A percentile compares a stretch with the other conserved stretches of the same genome.
Evolutionary conservation across 2,113 vertebrate species (phyloP).

Genomic region (Puntigrus tetrazona): DNA sequence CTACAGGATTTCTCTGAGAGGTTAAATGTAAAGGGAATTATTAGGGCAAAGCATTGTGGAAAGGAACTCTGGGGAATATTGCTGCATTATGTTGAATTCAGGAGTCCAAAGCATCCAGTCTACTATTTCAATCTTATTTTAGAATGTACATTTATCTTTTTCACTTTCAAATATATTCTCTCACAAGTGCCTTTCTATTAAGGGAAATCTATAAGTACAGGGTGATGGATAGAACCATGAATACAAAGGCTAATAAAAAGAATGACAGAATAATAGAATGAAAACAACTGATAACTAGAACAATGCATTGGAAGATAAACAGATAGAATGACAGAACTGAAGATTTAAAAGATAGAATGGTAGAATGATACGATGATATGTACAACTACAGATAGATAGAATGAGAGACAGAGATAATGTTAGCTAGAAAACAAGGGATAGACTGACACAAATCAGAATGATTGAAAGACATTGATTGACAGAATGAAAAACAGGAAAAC

Average conservation of each 20-base stretch:
- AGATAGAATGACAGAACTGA: background rate
- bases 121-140: background rate
- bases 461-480: too few relatives aligned
- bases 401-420: background rate
- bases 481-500: too few relatives aligned
- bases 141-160: background rate
- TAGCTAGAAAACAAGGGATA: background rate
- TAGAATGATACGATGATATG: background rate
- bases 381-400: background rate
- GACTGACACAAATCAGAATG: background rate
- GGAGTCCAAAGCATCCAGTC: slow-evolving; percentile 22
- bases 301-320: background rate
- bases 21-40: background rate
- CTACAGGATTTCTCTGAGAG: slow-evolving; percentile 1
- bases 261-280: background rate
- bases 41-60: slow-evolving; percentile 20
- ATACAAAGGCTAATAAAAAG: background rate
- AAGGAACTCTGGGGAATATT: slow-evolving; percentile 1
- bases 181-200: background rate
- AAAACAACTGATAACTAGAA: background rate
- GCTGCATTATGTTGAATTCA: slow-evolving; percentile 20
- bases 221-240: background rate
- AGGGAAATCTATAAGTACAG: background rate
- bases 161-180: background rate
- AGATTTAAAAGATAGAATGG: background rate